Conservation (phyloP, 2,113 vertebrate genomes). For the Chlorodrepanis virens region DNA sequence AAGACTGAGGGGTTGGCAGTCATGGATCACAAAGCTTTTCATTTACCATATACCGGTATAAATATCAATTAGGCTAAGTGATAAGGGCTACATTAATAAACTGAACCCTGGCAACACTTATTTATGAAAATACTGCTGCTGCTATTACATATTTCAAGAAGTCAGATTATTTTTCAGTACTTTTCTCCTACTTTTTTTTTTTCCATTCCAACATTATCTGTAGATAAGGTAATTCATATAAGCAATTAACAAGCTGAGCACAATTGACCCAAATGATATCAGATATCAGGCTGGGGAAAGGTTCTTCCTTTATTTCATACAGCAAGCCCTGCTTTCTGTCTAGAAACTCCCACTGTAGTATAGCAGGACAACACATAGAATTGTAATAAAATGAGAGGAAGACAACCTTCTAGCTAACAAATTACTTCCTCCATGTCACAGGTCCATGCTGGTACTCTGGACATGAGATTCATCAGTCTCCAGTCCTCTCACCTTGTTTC, state of each 20-base stretch:
- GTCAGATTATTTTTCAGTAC: background rate
- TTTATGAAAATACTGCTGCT: background rate
- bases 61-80: background rate
- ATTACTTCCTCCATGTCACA: background rate
- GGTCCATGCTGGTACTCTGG: background rate
- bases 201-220: background rate
- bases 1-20: background rate
- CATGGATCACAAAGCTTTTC: background rate
- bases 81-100: background rate
- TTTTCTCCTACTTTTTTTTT: background rate
- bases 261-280: background rate
- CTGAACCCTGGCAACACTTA: background rate
- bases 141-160: background rate
- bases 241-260: background rate
- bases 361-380: background rate
- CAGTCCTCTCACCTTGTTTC: background rate
- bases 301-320: background rate
- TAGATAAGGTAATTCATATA: background rate
- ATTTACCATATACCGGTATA: background rate
- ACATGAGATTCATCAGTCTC: background rate
- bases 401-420: background rate
- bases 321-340: background rate
- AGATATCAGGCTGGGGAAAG: background rate
- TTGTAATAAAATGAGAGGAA: background rate
- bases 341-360: background rate